Conservation (phyloP, 2,113 vertebrate genomes). For the Oceanodroma tethys region DNA sequence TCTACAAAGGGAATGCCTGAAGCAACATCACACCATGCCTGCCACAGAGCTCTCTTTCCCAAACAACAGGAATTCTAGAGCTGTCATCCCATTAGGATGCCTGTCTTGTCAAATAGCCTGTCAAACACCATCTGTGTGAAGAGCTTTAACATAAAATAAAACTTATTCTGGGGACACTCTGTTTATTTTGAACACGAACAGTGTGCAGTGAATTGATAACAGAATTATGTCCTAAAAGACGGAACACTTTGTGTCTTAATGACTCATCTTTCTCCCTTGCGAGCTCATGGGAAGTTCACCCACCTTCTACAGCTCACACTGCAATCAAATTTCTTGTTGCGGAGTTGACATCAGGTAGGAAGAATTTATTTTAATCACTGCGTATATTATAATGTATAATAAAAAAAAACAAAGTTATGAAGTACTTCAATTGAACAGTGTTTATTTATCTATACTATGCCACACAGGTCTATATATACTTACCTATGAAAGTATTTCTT, state of each 20-base stretch:
- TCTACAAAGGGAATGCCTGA: constrained; percentile 1
- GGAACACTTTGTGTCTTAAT: not conserved
- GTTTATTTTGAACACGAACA: not conserved
- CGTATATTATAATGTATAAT: not conserved
- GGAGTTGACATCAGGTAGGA: not conserved
- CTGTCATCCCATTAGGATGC: not conserved
- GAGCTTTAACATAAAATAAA: not conserved
- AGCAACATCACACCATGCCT: not conserved
- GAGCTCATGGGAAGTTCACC: not conserved
- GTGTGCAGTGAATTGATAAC: constrained; percentile 4
- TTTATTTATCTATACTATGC: not conserved
- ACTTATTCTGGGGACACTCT: not conserved
- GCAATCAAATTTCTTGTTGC: not conserved
- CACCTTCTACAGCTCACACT: not conserved
- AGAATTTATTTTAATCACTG: not conserved
- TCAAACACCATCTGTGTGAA: not conserved
- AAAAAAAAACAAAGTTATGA: not conserved
- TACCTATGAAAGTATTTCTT: not conserved
- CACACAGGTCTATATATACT: not conserved
- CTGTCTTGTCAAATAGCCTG: not conserved
- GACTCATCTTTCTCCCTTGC: constrained; percentile 12
- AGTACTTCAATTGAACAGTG: not conserved
- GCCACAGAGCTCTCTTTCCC: not conserved
- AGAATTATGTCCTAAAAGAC: constrained; percentile 5
- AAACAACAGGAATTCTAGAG: constrained; percentile 17